Evolutionary conservation across 64 coral and sea anemone genomes (phyloP).

Genomic region (Actinia equina): DNA sequence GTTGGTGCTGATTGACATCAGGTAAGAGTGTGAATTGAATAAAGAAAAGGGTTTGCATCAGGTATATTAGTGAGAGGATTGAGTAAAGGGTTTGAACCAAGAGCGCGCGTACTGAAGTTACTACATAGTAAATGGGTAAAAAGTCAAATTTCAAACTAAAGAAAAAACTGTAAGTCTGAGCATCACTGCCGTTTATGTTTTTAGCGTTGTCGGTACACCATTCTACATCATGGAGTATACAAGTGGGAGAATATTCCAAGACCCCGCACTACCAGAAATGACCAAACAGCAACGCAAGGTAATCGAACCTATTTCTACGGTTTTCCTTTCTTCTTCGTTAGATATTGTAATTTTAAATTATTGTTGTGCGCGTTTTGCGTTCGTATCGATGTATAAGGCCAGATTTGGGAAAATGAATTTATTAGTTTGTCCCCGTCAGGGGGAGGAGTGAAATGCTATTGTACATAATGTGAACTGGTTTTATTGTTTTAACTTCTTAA

Average conservation of each 20-base stretch:
- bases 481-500: slow-evolving; percentile 2
- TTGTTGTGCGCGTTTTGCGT: no score
- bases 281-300: slow-evolving; percentile 70
- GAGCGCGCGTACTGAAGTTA: no score
- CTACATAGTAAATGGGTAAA: not conserved
- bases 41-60: no score
- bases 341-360: no score
- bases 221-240: slow-evolving; percentile 98
- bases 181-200: not conserved
- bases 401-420: no score
- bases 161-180: not conserved
- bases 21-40: no score
- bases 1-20: no score
- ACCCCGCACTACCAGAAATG: slow-evolving; percentile 89
- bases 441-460: not conserved
- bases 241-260: slow-evolving; percentile 74
- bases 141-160: not conserved
- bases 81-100: no score
- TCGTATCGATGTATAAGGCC: no score
- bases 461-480: not conserved
- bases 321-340: not conserved
- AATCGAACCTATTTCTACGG: not conserved
- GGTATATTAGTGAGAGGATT: no score
- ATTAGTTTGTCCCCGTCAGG: not conserved
- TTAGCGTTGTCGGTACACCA: slow-evolving; percentile 83